phyloP scores from a whole-genome alignment of 1,140 invertebrate species.

The Conus betulinus region DNA sequence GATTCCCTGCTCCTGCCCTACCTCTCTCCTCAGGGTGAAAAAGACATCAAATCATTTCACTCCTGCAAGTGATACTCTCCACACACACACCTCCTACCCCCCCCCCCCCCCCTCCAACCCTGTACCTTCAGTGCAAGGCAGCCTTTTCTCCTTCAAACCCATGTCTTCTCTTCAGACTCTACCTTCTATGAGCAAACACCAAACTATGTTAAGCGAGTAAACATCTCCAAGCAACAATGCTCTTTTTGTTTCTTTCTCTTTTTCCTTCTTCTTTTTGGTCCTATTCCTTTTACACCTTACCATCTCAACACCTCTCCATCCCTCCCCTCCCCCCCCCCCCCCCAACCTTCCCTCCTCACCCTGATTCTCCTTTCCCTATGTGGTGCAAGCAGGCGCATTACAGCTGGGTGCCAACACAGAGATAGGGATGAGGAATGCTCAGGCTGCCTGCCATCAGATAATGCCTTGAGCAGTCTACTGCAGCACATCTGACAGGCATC shows the following conservation, averaged over 20 bases:
- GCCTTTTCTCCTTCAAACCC: neutral
- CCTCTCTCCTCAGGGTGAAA: no score
- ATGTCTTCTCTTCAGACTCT: neutral
- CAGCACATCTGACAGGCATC: no score
- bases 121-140: neutral
- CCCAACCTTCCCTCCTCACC: neutral
- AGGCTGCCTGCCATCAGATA: neutral
- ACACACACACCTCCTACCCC: neutral
- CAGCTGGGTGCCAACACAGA: neutral
- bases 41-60: neutral
- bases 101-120: neutral
- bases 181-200: neutral
- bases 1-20: no score
- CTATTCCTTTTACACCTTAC: no score
- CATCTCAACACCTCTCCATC: neutral
- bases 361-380: neutral
- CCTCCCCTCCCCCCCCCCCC: neutral
- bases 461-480: neutral
- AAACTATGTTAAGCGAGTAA: slow-evolving; percentile 4
- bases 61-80: neutral
- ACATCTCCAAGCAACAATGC: neutral
- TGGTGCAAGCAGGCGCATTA: neutral
- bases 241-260: neutral
- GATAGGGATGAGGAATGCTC: neutral
- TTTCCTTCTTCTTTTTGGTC: neutral